Percentiles rank a stretch among this genome's conserved stretches.
These are phyloP conservation scores for Papilio machaon DNA, from an alignment of 1,140 invertebrate genomes.

Conservation along the genomic window DNA sequence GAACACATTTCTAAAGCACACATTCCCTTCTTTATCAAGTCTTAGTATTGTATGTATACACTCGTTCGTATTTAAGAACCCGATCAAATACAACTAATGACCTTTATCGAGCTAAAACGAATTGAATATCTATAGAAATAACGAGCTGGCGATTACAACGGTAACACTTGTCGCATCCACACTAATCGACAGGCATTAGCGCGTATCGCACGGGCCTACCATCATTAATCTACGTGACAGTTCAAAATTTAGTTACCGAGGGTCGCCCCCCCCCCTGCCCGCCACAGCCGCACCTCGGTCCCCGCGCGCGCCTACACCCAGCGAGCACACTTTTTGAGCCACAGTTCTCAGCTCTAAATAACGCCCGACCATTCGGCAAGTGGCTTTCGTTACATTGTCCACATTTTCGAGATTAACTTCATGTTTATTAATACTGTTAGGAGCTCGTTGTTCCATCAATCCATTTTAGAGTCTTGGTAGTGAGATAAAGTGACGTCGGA, in stretches of 20 bases:
- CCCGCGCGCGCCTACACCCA: constrained; percentile 44
- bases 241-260: constrained; percentile 82
- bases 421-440: constrained; percentile 13
- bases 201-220: constrained; percentile 78
- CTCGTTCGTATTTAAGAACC: neutral
- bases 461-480: neutral
- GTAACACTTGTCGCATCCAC: constrained; percentile 65
- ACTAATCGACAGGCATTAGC: constrained; percentile 72
- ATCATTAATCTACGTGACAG: constrained; percentile 82
- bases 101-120: neutral
- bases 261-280: constrained; percentile 56
- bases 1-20: neutral
- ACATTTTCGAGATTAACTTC: neutral
- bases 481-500: neutral
- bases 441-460: neutral
- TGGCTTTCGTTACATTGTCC: constrained; percentile 13
- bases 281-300: constrained; percentile 33
- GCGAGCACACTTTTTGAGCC: constrained; percentile 65
- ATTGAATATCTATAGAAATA: constrained; percentile 15
- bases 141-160: constrained; percentile 6
- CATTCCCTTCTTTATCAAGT: neutral
- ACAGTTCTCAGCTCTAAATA: constrained; percentile 43
- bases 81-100: constrained; percentile 8
- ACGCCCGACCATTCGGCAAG: constrained; percentile 14
- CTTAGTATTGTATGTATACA: neutral